Evolutionary conservation across 2,888 invertebrate species (phyloP), one percentile per base, ranked within the genome.

Genomic region (Phaonia tiefii): DNA sequence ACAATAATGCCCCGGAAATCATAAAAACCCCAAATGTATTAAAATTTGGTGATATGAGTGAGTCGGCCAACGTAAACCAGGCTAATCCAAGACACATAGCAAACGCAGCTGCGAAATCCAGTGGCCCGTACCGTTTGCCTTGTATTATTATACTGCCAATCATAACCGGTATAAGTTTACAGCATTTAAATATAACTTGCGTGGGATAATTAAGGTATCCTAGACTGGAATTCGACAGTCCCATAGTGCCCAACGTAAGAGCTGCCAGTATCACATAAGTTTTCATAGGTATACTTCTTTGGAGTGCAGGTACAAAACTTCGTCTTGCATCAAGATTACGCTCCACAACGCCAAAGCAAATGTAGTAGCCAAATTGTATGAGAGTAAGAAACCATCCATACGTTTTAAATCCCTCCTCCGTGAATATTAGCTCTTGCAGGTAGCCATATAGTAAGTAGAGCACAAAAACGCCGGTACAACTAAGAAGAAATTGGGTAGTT

Each of bases 191-290:
- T 86, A 99, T 98, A 51, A 99, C 95, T 92, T 98, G 98, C 0
- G 98, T 99, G 0, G 99, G 98, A 90, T 98, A 99, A 91, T 99
- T 99, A 11, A 99, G 92, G 90, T 97, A 98, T 65, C 97, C 98
- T 11, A 99, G 92, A 0, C 98, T 97, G 2, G 98, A 94, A 91
- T 99, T 99, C 1, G 98, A 98, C 82, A 98, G 93, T 0, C 98
- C 97, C 97, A 99, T 99, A 1, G 99, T 99, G 2, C 97, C 97
- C 15, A 99, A 92, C 0, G 98, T 98, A 63, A 98, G 91, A 1
- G 96, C 92, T 54, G 98, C 98, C 81, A 99, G 91, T 54, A 97
- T 88, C 63, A 94, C 92, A 90, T 99, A 99, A 0, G 94, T 95
- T 86, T 91, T 92, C 85, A 97, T 86, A 4, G 98, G 97, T 83